A percentile compares a stretch with the other conserved stretches of the same genome.
These are phyloP conservation scores for Colostygia pectinataria DNA, from an alignment of 2,888 invertebrate species.

Conservation along the genomic window DNA sequence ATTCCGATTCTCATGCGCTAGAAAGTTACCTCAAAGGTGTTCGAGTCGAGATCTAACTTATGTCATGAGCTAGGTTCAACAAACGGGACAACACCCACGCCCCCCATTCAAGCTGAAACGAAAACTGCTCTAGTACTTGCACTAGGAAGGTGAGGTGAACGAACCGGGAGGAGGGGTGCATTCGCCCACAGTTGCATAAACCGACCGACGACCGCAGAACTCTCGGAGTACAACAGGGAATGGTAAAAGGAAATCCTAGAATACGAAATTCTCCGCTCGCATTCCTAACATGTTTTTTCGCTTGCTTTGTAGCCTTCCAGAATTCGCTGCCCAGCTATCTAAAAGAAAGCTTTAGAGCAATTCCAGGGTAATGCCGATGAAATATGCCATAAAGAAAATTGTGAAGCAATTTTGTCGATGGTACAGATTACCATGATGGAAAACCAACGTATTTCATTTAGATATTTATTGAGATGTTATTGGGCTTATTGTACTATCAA, in stretches of 20 bases:
- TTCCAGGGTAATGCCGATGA: constrained; percentile 13
- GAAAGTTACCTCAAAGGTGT: constrained; percentile 24
- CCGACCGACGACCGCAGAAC: constrained; percentile 59
- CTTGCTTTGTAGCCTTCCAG: constrained; percentile 8
- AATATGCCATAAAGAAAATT: constrained; percentile 20
- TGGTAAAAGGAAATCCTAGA: constrained; percentile 33
- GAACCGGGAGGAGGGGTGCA: constrained; percentile 64
- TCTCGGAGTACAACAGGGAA: constrained; percentile 43
- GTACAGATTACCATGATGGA: constrained; percentile 3
- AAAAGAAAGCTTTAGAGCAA: constrained; percentile 12
- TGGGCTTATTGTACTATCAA: too few species aligned
- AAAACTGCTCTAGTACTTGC: constrained; percentile 53
- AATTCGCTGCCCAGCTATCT: constrained; percentile 14
- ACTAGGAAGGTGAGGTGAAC: constrained; percentile 61
- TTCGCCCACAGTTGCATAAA: constrained; percentile 63
- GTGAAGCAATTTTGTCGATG: constrained; percentile 9
- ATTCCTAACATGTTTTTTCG: constrained; percentile 18
- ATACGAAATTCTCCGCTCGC: constrained; percentile 22
- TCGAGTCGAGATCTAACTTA: constrained; percentile 27
- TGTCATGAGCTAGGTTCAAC: constrained; percentile 40
- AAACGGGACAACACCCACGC: constrained; percentile 59
- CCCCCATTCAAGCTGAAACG: constrained; percentile 61
- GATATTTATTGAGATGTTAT: too few species aligned
- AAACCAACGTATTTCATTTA: too few species aligned
- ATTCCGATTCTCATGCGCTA: constrained; percentile 10